Evolutionary conservation across 2,797 vertebrate genomes (phyloP).

Genomic region (Leptoclinus maculatus): DNA sequence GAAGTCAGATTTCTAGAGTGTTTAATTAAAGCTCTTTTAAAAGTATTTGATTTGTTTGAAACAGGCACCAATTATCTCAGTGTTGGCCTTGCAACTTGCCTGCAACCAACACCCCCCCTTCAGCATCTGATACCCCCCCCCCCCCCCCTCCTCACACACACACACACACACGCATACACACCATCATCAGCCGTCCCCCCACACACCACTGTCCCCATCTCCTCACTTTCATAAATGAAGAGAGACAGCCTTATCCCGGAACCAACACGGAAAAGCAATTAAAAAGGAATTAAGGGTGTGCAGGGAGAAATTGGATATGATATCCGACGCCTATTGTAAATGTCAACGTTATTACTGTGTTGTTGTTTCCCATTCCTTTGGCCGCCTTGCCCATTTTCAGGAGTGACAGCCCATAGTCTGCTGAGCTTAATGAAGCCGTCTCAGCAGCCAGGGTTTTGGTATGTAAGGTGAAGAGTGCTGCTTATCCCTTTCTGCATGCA

Average conservation of each 20-base stretch:
- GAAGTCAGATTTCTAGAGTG: constrained; percentile 55
- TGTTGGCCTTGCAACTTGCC: constrained; percentile 37
- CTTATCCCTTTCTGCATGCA: constrained; percentile 71
- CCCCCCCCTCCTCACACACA: not conserved
- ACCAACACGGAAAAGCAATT: constrained; percentile 82
- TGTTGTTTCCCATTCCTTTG: constrained; percentile 80
- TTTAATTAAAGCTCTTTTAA: constrained; percentile 64
- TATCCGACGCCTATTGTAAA: constrained; percentile 81
- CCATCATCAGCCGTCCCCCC: constrained; percentile 31
- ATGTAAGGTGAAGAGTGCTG: constrained; percentile 71
- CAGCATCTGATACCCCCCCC: constrained; percentile 16
- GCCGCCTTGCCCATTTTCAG: constrained; percentile 68
- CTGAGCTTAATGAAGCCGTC: constrained; percentile 80
- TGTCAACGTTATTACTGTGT: constrained; percentile 84
- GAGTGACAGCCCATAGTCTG: constrained; percentile 78
- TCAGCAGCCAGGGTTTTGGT: constrained; percentile 67
- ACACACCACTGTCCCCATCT: constrained; percentile 65
- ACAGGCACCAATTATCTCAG: constrained; percentile 62
- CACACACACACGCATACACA: constrained; percentile 19
- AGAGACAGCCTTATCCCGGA: constrained; percentile 81
- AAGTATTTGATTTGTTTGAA: constrained; percentile 69
- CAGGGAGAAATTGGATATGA: constrained; percentile 84
- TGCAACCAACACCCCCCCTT: constrained; percentile 38
- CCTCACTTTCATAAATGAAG: constrained; percentile 79
- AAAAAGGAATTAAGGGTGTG: constrained; percentile 84